phyloP scores from a whole-genome alignment of 1,140 invertebrate genomes.

The Caerostris extrusa region DNA sequence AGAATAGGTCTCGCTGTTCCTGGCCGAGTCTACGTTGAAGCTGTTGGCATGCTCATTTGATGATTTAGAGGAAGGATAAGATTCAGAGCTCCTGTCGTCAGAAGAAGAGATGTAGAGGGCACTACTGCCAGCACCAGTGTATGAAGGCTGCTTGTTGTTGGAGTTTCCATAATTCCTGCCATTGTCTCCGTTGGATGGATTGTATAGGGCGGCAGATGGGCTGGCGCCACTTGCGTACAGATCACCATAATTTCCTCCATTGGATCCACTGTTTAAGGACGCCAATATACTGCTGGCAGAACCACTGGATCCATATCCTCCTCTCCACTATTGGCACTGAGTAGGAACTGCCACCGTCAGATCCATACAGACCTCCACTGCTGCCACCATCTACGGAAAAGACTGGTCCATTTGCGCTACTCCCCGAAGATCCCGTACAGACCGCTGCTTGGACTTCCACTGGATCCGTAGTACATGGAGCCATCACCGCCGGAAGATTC shows the following conservation, averaged over 20 bases:
- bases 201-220: slow-evolving; percentile 56
- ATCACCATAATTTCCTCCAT: slow-evolving; percentile 43
- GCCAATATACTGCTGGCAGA: slow-evolving; percentile 15
- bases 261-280: neutral
- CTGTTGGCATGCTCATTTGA: slow-evolving; percentile 28
- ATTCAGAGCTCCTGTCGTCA: slow-evolving; percentile 62
- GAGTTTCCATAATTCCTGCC: neutral
- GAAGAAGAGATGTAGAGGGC: slow-evolving; percentile 65
- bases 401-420: neutral
- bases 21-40: slow-evolving; percentile 41
- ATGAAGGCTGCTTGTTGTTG: neutral
- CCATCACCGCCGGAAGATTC: slow-evolving; percentile 36
- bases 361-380: slow-evolving; percentile 22
- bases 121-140: slow-evolving; percentile 52
- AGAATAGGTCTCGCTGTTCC: slow-evolving; percentile 59
- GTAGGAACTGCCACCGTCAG: slow-evolving; percentile 14
- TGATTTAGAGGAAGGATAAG: slow-evolving; percentile 25
- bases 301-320: slow-evolving; percentile 46
- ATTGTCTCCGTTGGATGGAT: slow-evolving; percentile 1
- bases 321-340: neutral
- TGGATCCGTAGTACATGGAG: slow-evolving; percentile 42
- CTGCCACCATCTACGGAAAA: slow-evolving; percentile 18
- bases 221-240: slow-evolving; percentile 69
- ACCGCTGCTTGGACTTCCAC: slow-evolving; percentile 44
- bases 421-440: slow-evolving; percentile 34